Percentiles rank a stretch among this genome's conserved stretches.
These are phyloP conservation scores for Crambe crambe DNA, from an alignment of 37 sponge, comb jelly and placozoan genomes.

Conservation along the genomic window DNA sequence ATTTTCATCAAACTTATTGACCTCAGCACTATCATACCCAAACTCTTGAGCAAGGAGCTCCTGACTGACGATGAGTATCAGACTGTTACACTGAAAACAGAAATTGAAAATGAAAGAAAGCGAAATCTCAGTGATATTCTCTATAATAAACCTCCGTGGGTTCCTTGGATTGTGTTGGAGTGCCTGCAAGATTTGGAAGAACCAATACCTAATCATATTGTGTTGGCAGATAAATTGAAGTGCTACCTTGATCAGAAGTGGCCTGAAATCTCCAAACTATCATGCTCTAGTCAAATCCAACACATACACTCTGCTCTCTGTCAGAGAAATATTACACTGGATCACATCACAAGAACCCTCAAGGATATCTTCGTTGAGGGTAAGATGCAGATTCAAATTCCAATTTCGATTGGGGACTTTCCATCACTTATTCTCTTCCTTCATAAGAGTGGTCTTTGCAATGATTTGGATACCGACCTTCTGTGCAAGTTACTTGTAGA, in stretches of 20 bases:
- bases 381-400: neutral
- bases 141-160: neutral
- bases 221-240: neutral
- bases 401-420: neutral
- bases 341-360: neutral
- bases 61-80: slow-evolving; percentile 10
- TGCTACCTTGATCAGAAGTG: neutral
- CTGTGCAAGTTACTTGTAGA: slow-evolving; percentile 10
- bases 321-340: neutral
- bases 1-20: neutral
- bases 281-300: neutral
- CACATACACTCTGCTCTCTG: too few relatives aligned
- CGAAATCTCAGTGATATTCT: neutral
- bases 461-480: slow-evolving; percentile 19
- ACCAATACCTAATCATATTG: neutral
- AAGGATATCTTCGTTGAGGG: neutral
- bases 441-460: neutral
- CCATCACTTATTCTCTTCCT: slow-evolving; percentile 7
- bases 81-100: neutral
- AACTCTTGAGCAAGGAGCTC: slow-evolving; percentile 1
- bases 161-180: neutral
- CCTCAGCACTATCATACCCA: neutral
- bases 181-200: neutral
- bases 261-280: neutral
- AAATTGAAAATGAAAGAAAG: too few relatives aligned